These are phyloP conservation scores for Sminthurinus signatus DNA, from an alignment of 1,140 invertebrate genomes.

Conservation along the genomic window DNA sequence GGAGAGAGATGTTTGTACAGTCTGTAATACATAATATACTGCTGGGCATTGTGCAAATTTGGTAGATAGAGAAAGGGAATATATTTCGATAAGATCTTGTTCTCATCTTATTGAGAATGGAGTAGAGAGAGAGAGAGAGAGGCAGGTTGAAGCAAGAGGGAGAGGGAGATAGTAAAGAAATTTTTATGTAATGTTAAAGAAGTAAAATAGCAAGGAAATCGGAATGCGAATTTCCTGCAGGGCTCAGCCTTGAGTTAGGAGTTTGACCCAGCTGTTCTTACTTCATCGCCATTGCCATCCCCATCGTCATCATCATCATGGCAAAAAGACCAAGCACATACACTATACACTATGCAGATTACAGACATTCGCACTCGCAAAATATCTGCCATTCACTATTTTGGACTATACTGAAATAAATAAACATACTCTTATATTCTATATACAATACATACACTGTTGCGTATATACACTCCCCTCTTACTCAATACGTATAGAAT, in stretches of 20 bases:
- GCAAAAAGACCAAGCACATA: too few relatives aligned
- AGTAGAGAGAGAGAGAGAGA: background rate
- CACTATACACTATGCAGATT: too few relatives aligned
- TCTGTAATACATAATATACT: too few relatives aligned
- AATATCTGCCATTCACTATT: background rate
- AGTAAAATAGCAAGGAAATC: constrained; percentile 15
- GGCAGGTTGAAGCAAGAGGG: background rate
- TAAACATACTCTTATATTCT: too few relatives aligned
- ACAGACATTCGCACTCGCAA: background rate
- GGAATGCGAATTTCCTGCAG: constrained; percentile 34
- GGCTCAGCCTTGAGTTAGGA: constrained; percentile 40
- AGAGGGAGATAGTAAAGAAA: constrained; percentile 1
- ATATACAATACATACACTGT: too few relatives aligned
- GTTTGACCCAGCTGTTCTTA: constrained; percentile 36
- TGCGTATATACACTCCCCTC: too few relatives aligned
- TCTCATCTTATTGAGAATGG: constrained; percentile 8
- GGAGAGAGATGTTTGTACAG: too few relatives aligned
- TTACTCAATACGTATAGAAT: too few relatives aligned
- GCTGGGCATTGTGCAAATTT: background rate
- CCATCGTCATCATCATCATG: too few relatives aligned
- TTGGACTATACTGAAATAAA: too few relatives aligned
- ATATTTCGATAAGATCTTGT: background rate
- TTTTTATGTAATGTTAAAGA: constrained; percentile 16
- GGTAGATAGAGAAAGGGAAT: background rate
- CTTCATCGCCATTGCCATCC: constrained; percentile 9